These are phyloP conservation scores for Pocillopora verrucosa DNA, from an alignment of 64 coral and sea anemone species.

Conservation along the genomic window DNA sequence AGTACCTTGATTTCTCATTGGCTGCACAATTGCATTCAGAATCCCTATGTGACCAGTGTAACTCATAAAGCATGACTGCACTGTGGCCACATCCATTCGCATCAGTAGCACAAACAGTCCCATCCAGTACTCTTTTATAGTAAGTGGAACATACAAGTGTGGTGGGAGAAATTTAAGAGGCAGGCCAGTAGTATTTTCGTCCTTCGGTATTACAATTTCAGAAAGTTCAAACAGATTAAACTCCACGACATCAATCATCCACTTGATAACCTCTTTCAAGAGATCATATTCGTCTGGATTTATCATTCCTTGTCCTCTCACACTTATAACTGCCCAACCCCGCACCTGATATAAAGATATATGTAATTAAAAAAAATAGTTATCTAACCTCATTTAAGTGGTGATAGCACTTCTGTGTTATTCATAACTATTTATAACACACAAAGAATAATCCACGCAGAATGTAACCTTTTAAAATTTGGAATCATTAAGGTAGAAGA, in stretches of 20 bases:
- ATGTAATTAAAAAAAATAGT: background rate
- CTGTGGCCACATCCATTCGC: constrained; percentile 49
- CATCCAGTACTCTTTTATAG: constrained; percentile 51
- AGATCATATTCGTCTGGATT: constrained; percentile 79
- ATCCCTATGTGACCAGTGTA: constrained; percentile 61
- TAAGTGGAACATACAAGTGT: constrained; percentile 55
- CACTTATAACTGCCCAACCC: constrained; percentile 61
- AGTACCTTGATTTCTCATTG: constrained; percentile 37
- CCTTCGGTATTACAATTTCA: constrained; percentile 20
- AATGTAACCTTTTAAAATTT: no score
- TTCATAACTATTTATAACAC: no score
- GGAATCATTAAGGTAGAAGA: no score
- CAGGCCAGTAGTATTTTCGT: background rate
- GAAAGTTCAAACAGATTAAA: constrained; percentile 60
- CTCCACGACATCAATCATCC: constrained; percentile 64
- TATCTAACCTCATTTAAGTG: background rate
- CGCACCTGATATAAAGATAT: constrained; percentile 39
- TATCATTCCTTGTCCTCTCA: constrained; percentile 29
- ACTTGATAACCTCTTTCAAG: constrained; percentile 59
- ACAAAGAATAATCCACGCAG: no score
- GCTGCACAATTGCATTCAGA: constrained; percentile 39
- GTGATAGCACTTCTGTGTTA: no score
- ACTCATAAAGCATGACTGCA: constrained; percentile 47
- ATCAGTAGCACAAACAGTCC: constrained; percentile 51
- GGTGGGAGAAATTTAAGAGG: constrained; percentile 1